These are phyloP conservation scores for Nannoperca australis DNA, from an alignment of 2,797 vertebrate species.

Conservation along the genomic window DNA sequence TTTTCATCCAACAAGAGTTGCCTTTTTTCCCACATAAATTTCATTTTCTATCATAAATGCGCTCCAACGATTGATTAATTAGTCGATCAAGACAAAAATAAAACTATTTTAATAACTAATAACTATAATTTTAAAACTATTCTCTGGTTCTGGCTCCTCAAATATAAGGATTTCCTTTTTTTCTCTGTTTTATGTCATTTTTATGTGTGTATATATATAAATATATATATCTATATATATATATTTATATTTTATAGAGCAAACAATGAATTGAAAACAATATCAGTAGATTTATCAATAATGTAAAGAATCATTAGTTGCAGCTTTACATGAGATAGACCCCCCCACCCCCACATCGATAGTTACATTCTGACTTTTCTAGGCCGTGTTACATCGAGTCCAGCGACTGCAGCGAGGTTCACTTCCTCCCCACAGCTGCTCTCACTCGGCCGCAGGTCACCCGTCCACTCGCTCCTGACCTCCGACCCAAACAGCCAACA, in stretches of 20 bases:
- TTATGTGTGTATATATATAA: too few species aligned
- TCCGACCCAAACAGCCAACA: conserved; percentile 68
- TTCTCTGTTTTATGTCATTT: conserved; percentile 2
- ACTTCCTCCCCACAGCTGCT: conserved; percentile 63
- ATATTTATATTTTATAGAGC: too few species aligned
- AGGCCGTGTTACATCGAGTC: conserved; percentile 52
- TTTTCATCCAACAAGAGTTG: neutral
- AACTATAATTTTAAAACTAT: too few species aligned
- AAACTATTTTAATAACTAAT: too few species aligned
- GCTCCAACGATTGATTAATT: neutral
- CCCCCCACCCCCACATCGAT: neutral
- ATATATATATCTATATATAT: too few species aligned
- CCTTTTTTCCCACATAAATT: neutral
- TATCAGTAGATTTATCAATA: neutral
- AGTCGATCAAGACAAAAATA: neutral
- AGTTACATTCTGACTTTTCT: conserved; percentile 27
- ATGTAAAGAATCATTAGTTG: neutral
- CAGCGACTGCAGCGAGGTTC: conserved; percentile 37
- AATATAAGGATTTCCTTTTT: neutral
- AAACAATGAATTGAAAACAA: neutral
- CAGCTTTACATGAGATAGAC: neutral
- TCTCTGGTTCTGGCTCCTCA: neutral
- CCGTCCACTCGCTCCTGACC: conserved; percentile 88
- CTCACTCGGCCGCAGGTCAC: conserved; percentile 77
- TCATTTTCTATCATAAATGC: neutral